Conservation (phyloP, 2,888 invertebrate genomes). For the Muschampia plurimacula region DNA sequence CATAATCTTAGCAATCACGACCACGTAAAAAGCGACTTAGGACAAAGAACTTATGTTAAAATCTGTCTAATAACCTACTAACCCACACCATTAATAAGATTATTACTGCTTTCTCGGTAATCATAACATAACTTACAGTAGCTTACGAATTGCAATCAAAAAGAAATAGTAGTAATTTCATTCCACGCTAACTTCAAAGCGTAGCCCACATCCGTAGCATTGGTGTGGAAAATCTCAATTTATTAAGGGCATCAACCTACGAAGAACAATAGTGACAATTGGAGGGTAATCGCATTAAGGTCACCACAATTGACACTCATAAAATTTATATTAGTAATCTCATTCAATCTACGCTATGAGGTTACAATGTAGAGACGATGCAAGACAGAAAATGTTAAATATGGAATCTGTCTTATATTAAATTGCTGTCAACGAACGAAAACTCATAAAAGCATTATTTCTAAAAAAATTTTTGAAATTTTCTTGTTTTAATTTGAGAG, state of each 20-base stretch:
- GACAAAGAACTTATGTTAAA: no score
- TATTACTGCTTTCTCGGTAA: no score
- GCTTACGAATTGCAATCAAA: no score
- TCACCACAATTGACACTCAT: constrained; percentile 37
- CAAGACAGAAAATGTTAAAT: not conserved
- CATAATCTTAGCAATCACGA: no score
- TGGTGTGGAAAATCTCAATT: constrained; percentile 36
- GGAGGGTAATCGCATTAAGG: constrained; percentile 37
- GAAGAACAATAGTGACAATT: constrained; percentile 30
- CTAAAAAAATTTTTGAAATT: not conserved
- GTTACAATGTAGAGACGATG: not conserved
- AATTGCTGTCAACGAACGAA: not conserved
- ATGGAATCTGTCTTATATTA: not conserved
- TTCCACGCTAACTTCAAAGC: not conserved
- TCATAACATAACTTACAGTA: no score
- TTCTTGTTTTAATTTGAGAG: not conserved
- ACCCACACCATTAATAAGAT: no score
- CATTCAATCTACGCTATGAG: constrained; percentile 10
- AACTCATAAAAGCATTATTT: not conserved
- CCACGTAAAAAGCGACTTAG: no score
- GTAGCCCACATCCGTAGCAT: constrained; percentile 5
- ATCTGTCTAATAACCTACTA: no score
- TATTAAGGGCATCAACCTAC: constrained; percentile 33
- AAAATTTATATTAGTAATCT: constrained; percentile 36
- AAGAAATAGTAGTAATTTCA: not conserved